Percentiles rank a stretch among this genome's conserved stretches.
Conservation (phyloP, 2,113 vertebrate species). For the Climacteris rufus region DNA sequence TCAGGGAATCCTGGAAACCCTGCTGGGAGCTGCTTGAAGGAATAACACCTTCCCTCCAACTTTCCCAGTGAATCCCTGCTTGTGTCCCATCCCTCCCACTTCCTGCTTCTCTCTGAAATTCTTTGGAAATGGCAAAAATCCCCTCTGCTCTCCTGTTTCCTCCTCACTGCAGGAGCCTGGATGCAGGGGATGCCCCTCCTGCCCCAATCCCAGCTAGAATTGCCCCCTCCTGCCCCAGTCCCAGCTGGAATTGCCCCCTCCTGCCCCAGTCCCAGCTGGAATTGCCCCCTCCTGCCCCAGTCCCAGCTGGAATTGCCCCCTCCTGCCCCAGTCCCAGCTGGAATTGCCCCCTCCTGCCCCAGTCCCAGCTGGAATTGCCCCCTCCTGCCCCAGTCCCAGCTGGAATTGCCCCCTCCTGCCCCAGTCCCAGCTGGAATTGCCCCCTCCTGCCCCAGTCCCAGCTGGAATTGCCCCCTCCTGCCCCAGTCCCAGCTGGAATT, state of each 20-base stretch:
- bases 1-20: not conserved
- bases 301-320: not conserved
- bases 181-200: accelerated
- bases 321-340: not conserved
- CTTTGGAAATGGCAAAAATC: not conserved
- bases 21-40: not conserved
- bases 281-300: not conserved
- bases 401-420: not conserved
- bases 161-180: accelerated
- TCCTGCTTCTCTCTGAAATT: accelerated
- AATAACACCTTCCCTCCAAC: accelerated
- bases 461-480: not conserved
- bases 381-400: not conserved
- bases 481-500: not conserved
- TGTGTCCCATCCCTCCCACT: not conserved
- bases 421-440: not conserved
- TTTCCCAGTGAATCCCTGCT: accelerated
- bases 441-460: not conserved
- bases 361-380: not conserved
- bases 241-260: not conserved
- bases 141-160: accelerated
- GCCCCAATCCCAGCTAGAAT: not conserved
- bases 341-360: not conserved
- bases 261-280: not conserved
- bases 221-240: not conserved